Evolutionary conservation across 2,888 invertebrate species (phyloP).

Genomic region (Drosophila neonasuta): DNA sequence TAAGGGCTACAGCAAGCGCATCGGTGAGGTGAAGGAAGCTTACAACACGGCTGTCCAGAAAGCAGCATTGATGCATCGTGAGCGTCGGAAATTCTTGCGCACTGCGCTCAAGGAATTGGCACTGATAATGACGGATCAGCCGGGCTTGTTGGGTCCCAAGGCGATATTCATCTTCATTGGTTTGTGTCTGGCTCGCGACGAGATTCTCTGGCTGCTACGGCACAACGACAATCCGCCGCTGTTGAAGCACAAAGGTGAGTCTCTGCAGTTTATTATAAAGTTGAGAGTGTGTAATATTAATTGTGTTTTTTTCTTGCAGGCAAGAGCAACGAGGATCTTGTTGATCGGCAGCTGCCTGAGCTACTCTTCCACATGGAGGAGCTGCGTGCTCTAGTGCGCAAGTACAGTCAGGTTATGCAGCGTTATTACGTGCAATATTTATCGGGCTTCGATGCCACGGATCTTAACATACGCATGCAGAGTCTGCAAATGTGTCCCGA

Average conservation of each 20-base stretch:
- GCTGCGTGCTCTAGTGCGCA: constrained; percentile 94
- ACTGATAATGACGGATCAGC: constrained; percentile 97
- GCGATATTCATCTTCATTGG: constrained; percentile 98
- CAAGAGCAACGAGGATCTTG: constrained; percentile 93
- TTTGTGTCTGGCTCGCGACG: constrained; percentile 96
- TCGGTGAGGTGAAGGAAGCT: constrained; percentile 97
- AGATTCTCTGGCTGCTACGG: constrained; percentile 97
- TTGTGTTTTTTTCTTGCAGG: constrained; percentile 47
- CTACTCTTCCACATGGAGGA: constrained; percentile 99
- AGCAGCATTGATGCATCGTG: constrained; percentile 95
- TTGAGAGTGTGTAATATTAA: too few species aligned
- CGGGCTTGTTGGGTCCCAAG: constrained; percentile 97
- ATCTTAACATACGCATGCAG: constrained; percentile 92
- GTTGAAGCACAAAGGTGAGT: constrained; percentile 89
- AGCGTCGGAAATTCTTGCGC: constrained; percentile 96
- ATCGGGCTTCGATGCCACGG: constrained; percentile 96
- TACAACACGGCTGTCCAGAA: constrained; percentile 94
- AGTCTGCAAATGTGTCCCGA: constrained; percentile 93
- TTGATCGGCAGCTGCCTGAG: constrained; percentile 98
- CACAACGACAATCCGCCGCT: constrained; percentile 97
- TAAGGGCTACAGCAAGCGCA: constrained; percentile 95
- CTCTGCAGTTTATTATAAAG: too few species aligned
- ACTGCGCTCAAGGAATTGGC: constrained; percentile 97
- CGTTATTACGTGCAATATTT: constrained; percentile 98
- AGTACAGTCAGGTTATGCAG: constrained; percentile 98